A percentile compares a stretch with the other conserved stretches of the same genome.
Conservation (phyloP, 2,113 vertebrate species). For the Riparia riparia region DNA sequence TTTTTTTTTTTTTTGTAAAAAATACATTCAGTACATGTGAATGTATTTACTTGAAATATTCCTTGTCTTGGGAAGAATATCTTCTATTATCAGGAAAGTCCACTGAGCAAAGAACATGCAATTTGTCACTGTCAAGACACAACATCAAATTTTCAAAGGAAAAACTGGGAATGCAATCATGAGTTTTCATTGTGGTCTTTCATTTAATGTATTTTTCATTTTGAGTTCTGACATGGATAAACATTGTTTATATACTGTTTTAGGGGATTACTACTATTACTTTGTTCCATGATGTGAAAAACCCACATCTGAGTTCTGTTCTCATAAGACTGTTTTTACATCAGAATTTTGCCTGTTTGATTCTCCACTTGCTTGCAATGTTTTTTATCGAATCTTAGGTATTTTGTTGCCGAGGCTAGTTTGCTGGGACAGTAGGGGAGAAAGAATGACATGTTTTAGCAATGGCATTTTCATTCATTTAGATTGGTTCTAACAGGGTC, state of each 20-base stretch:
- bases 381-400: neutral
- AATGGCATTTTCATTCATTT: rapidly evolving
- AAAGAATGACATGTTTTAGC: neutral
- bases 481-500: rapidly evolving
- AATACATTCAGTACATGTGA: neutral
- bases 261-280: neutral
- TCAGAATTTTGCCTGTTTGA: neutral
- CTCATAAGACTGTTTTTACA: neutral
- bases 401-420: neutral
- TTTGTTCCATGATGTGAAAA: neutral
- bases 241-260: neutral
- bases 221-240: conserved; percentile 6
- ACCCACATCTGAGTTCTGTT: neutral
- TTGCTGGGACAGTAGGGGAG: neutral
- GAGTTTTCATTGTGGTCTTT: neutral
- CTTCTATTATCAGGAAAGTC: conserved; percentile 48
- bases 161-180: conserved; percentile 45
- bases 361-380: neutral
- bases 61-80: conserved; percentile 39
- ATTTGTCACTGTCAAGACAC: conserved; percentile 68
- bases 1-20: too few species aligned
- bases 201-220: conserved; percentile 45
- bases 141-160: conserved; percentile 63
- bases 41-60: conserved; percentile 64
- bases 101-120: conserved; percentile 4